These are phyloP conservation scores for Chondrilla cf. caribensis DNA, from an alignment of 37 sponge, comb jelly and placozoan species.

Conservation along the genomic window DNA sequence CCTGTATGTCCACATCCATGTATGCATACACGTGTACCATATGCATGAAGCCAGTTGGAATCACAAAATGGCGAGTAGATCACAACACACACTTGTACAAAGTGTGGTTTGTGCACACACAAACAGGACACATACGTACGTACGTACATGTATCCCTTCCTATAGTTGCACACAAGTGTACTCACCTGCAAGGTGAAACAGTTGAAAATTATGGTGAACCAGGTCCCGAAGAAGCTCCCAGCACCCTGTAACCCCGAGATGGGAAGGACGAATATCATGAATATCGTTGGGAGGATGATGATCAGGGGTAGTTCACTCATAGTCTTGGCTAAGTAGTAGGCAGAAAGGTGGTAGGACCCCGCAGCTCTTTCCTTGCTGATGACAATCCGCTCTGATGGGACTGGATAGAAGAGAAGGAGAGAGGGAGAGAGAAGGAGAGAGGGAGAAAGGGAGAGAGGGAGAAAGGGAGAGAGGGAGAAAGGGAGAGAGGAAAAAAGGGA, in stretches of 20 bases:
- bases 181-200: background rate
- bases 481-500: background rate
- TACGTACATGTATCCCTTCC: too few relatives aligned
- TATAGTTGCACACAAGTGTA: background rate
- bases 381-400: constrained; percentile 46
- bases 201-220: background rate
- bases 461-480: background rate
- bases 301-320: constrained; percentile 66
- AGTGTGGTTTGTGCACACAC: background rate
- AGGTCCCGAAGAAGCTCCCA: constrained; percentile 37
- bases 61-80: too few relatives aligned
- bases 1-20: too few relatives aligned
- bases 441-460: background rate
- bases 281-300: constrained; percentile 46
- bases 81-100: background rate
- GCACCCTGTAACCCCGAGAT: constrained; percentile 41
- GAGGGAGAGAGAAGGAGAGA: background rate
- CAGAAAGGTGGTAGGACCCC: constrained; percentile 69
- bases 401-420: constrained; percentile 30
- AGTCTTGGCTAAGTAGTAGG: constrained; percentile 76
- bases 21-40: background rate
- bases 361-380: constrained; percentile 56
- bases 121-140: background rate
- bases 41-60: too few relatives aligned
- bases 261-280: constrained; percentile 39